Base-by-base conservation (phyloP, 2,797 vertebrate species). In the Pygocentrus nattereri region DNA sequence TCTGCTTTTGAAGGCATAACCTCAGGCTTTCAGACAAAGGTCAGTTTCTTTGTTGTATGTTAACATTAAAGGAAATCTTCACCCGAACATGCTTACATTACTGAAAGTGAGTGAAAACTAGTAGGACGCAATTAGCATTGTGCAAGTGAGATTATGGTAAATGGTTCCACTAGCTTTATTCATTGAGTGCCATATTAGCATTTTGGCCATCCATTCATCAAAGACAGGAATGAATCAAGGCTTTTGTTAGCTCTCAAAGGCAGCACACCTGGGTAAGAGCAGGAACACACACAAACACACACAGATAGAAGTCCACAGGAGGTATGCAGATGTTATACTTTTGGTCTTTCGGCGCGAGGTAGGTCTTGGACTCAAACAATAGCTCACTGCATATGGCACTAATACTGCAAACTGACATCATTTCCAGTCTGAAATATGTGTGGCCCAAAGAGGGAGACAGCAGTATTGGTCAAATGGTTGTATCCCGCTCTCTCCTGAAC, bases 301-400 rank as follows among this genome's bases (percentile, higher is more conserved):
- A 73, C 50, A 56, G 30, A 74, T 21, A 65, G 30, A 65, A 64
- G 80, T 81, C 88, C 91, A 91, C 94, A 94, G 92, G 93, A 93
- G 94, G 94, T 92, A 85, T 83, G 84, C 94, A 95, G 93, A 95
- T 95, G 94, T 95, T 92, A 91, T 79, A 80, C 79, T 82, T 50
- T 82, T 50, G 87, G 88, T 89, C 90, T 90, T 78, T 83, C n/a
- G 81, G 85, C 88, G 86, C 90, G 88, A 93, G 88, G 90, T 92
- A 87, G 92, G 91, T 92, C 92, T 91, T 83, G 84, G 89, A 86
- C 86, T 91, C 86, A 89, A 82, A 89, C 88, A 89, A 90, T 91
- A 89, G 91, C 85, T 91, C 88, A 83, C 90, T 90, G 89, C 92
- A 92, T 90, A 90, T 90, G 91, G 93, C 92, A 88, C 87, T 87